Evolutionary conservation across 2,888 invertebrate genomes (phyloP).

Genomic region (Drosophila imparisetae): DNA sequence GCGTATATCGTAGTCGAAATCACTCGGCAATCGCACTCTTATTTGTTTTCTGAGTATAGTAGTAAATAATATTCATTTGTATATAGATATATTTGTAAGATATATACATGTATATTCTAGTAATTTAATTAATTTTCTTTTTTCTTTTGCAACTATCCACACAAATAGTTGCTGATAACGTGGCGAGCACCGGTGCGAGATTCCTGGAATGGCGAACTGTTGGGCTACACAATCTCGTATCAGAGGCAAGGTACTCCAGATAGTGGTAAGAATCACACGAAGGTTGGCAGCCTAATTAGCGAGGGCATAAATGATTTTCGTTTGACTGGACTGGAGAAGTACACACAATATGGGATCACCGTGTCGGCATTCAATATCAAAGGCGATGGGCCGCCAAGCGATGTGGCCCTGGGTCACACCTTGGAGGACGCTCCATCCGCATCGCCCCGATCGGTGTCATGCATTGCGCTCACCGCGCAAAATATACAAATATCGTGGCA

Average conservation of each 20-base stretch:
- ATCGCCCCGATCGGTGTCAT: conserved; percentile 88
- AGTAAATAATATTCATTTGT: not conserved
- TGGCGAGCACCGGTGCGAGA: conserved; percentile 91
- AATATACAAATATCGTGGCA: conserved; percentile 90
- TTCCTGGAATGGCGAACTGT: conserved; percentile 90
- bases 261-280: conserved; percentile 80
- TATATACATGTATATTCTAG: no score
- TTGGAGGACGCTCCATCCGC: conserved; percentile 88
- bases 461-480: conserved; percentile 89
- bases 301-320: conserved; percentile 87
- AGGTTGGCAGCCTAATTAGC: conserved; percentile 84
- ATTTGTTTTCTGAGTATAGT: not conserved
- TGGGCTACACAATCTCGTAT: conserved; percentile 89
- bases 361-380: conserved; percentile 92
- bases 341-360: conserved; percentile 91
- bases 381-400: conserved; percentile 91
- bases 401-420: conserved; percentile 86
- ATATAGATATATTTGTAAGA: not conserved
- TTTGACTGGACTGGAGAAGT: conserved; percentile 89
- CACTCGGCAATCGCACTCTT: no score
- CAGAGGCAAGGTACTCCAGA: conserved; percentile 85
- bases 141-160: not conserved
- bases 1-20: no score
- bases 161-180: conserved; percentile 87
- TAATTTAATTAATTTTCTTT: no score